Evolutionary conservation across 2,888 invertebrate genomes (phyloP).

Genomic region (Sialis fuliginosa): DNA sequence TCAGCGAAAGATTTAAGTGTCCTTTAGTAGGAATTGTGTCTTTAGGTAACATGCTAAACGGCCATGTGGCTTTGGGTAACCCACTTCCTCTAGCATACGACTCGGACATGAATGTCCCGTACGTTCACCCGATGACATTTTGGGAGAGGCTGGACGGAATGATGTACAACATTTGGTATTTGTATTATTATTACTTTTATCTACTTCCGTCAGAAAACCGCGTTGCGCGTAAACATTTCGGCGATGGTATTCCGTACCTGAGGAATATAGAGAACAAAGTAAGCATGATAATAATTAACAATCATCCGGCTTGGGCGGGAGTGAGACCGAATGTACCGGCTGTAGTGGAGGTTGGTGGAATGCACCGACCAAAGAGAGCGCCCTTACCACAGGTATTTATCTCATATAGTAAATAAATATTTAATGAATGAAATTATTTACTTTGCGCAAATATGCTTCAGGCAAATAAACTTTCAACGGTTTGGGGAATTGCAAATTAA

Average conservation of each 20-base stretch:
- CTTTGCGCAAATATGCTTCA: background rate
- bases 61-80: background rate
- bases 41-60: background rate
- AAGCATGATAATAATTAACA: conserved; percentile 9
- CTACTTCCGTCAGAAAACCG: conserved; percentile 1
- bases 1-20: conserved; percentile 1
- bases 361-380: conserved; percentile 6
- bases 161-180: background rate
- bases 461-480: no score
- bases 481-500: no score
- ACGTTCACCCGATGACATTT: background rate
- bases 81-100: background rate
- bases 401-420: background rate
- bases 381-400: background rate
- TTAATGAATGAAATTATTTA: background rate
- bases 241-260: conserved; percentile 6
- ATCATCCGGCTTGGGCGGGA: conserved; percentile 6
- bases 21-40: background rate
- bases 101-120: background rate
- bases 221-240: conserved; percentile 6
- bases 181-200: background rate
- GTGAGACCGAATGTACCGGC: conserved; percentile 7
- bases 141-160: background rate
- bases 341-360: conserved; percentile 9
- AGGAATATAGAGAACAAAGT: conserved; percentile 6